phyloP scores from a whole-genome alignment of 2,797 vertebrate genomes.

The Parotocinclus haroldoi region DNA sequence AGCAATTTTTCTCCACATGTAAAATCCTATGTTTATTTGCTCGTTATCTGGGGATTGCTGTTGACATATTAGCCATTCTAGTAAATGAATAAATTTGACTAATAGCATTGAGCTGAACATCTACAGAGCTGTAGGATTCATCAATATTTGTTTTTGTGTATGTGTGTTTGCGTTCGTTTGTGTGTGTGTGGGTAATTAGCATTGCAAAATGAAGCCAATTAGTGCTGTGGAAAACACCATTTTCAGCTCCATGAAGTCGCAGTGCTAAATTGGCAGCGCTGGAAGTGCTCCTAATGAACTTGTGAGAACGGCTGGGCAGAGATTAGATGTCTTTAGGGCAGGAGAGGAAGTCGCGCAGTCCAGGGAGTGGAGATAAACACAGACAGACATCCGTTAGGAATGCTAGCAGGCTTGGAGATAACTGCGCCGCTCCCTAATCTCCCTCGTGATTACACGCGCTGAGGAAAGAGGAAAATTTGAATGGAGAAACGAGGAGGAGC shows the following conservation, averaged over 20 bases:
- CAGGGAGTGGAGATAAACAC: slow-evolving; percentile 33
- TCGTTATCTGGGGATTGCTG: slow-evolving; percentile 55
- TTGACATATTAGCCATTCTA: slow-evolving; percentile 60
- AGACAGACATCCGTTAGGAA: slow-evolving; percentile 3
- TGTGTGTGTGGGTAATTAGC: slow-evolving; percentile 53
- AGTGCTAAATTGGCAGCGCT: slow-evolving; percentile 39
- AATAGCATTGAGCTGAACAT: no score
- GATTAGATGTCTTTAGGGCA: slow-evolving; percentile 41
- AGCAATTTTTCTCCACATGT: background rate
- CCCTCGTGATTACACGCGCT: background rate
- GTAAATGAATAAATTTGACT: slow-evolving; percentile 47
- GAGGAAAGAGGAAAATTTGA: background rate
- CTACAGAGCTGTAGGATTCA: slow-evolving; percentile 46
- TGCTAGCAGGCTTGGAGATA: slow-evolving; percentile 35
- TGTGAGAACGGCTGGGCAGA: slow-evolving; percentile 32
- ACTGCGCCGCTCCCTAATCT: slow-evolving; percentile 23
- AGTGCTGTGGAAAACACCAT: slow-evolving; percentile 45
- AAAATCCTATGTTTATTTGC: slow-evolving; percentile 39
- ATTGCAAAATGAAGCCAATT: slow-evolving; percentile 56
- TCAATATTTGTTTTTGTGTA: slow-evolving; percentile 59
- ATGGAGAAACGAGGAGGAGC: background rate
- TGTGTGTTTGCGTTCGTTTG: background rate
- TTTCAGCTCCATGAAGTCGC: slow-evolving; percentile 48
- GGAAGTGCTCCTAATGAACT: slow-evolving; percentile 47
- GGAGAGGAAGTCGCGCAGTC: slow-evolving; percentile 8